phyloP scores from a whole-genome alignment of 2,113 vertebrate species.

The Petrocephalus zakoni region DNA sequence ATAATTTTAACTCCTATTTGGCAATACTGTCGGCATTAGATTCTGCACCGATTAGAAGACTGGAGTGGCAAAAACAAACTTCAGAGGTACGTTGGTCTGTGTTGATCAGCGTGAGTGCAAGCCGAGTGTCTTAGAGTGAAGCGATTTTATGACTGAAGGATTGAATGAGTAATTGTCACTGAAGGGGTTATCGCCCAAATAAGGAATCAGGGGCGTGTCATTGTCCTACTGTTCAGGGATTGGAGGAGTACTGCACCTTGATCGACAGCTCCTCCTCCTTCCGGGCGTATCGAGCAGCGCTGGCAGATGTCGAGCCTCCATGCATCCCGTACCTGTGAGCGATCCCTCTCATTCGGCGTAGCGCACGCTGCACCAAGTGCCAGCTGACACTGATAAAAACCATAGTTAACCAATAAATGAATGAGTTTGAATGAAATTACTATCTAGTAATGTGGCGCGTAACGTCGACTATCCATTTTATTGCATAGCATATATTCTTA shows the following conservation, averaged over 20 bases:
- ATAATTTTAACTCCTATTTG: slow-evolving; percentile 99
- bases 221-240: slow-evolving; percentile 56
- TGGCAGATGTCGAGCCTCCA: slow-evolving; percentile 89
- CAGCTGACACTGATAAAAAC: background rate
- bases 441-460: background rate
- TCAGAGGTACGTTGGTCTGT: slow-evolving; percentile 74
- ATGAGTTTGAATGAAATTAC: too few species aligned
- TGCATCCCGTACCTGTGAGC: slow-evolving; percentile 97
- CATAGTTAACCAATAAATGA: background rate
- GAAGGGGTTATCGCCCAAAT: background rate
- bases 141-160: background rate
- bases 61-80: slow-evolving; percentile 99
- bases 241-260: slow-evolving; percentile 95
- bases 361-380: background rate
- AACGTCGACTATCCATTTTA: background rate
- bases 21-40: slow-evolving; percentile 96
- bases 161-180: background rate
- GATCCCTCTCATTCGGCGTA: background rate
- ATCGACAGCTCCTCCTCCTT: slow-evolving; percentile 99
- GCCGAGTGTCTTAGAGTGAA: background rate
- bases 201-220: background rate
- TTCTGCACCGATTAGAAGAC: slow-evolving; percentile 89
- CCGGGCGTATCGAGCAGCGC: slow-evolving; percentile 90
- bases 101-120: background rate
- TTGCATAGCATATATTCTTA: background rate